Percentiles rank a stretch among this genome's conserved stretches.
Evolutionary conservation across 2,113 vertebrate species (phyloP).

Genomic region (Alouatta palliata): DNA sequence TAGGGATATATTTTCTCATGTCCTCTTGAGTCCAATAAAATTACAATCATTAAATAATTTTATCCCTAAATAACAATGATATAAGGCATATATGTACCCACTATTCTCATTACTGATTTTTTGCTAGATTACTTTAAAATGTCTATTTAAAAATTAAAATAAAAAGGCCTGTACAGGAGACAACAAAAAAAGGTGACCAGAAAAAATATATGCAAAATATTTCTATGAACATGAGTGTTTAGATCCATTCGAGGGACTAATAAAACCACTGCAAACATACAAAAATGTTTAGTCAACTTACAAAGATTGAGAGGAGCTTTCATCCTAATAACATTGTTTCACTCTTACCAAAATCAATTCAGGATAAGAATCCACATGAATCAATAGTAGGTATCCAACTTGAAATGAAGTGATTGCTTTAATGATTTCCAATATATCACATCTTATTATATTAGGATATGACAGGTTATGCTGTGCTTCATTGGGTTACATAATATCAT

Average conservation of each 20-base stretch:
- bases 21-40: background rate
- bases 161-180: background rate
- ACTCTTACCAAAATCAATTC: slow-evolving; percentile 53
- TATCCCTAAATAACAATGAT: slow-evolving; percentile 6
- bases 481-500: slow-evolving; percentile 61
- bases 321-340: slow-evolving; percentile 49
- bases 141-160: background rate
- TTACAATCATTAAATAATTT: slow-evolving; percentile 6
- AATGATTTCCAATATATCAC: slow-evolving; percentile 66
- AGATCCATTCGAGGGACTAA: background rate
- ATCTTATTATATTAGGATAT: slow-evolving; percentile 66
- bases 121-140: background rate
- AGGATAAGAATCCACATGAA: slow-evolving; percentile 51
- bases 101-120: slow-evolving; percentile 29
- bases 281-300: background rate
- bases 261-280: background rate
- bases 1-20: background rate
- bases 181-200: background rate
- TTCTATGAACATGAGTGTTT: background rate
- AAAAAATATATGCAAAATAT: background rate
- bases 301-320: background rate
- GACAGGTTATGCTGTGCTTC: slow-evolving; percentile 70
- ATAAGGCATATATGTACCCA: background rate
- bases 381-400: slow-evolving; percentile 49
- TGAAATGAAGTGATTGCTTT: slow-evolving; percentile 58